Base-by-base conservation (phyloP, 2,113 vertebrate genomes). In the Chauna torquata region DNA sequence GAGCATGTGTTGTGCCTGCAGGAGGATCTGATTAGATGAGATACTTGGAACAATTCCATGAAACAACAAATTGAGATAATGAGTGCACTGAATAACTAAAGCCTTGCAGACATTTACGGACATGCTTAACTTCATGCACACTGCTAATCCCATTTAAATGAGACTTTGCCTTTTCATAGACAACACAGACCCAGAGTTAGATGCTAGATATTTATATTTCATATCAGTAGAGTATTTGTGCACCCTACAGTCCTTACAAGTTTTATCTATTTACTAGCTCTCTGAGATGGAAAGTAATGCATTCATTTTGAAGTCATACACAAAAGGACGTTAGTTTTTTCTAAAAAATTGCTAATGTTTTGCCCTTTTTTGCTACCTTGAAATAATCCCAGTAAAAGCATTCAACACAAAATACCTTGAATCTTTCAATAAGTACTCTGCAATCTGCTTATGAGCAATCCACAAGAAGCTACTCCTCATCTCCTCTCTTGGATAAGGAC, bases 31-130 rank as follows among this genome's bases (percentile, higher is more conserved):
- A 95, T 94, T 92, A 93, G 66, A 96, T 62, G 90, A 94, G 79
- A 86, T 93, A 82, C 75, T 94, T 96, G 96, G 94, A 93, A 82
- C 54, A 70, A 94, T 93, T 93, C 92, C 92, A 93, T 42, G 75
- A 94, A 95, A 64, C 6, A 92, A 94, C 94, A 95, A 94, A 94
- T 91, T 95, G 93, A 94, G 94, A 84, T 93, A 92, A 96, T 86
- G 90, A 97, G 72, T 81, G 59, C 50, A 78, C 45, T 84, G 79
- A 90, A 59, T 83, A 95, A 93, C 64, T 59, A 64, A 90, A 94
- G 85, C 92, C 95, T 96, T 64, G 44, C 76, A 95, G 85, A 96
- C 72, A 50, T 92, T 88, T 92, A 92, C 86, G 72, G 90, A 88
- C 79, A 96, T 52, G 72, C 80, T 90, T 92, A 88, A 84, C 68